Evolutionary conservation across 2,113 vertebrate genomes (phyloP), one percentile per base, ranked within the genome.

Genomic region (Salvelinus fontinalis): DNA sequence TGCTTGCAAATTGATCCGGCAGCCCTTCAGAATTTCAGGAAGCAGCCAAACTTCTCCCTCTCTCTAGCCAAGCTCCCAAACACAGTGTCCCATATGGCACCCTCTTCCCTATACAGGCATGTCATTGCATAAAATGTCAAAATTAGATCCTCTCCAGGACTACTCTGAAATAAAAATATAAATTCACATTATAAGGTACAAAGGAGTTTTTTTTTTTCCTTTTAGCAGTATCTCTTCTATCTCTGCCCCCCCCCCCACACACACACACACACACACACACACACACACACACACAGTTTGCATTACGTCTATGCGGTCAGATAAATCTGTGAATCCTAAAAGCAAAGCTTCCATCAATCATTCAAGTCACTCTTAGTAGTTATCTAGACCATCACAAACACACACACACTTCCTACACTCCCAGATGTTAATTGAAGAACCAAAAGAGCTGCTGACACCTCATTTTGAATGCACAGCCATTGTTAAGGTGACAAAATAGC

Each of bases 401-500:
- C 22, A 8, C 59, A 62, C 59, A 62, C 59, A 62, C 70, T 12
- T 49, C 34, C 34, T 4, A 62, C 31, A 68, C 69, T 44, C 71
- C 57, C 51, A 70, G 71, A 69, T 68, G 79, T 74, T 59, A 79
- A 82, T 60, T 79, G 71, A 85, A 81, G 79, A 75, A 73, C 76
- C 79, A 76, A 67, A 51, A 44, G 79, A 75, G 18, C n/a, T 16
- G 77, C 76, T 80, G 73, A 80, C 80, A 75, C 29, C 79, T 72
- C 79, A 75, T 82, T 62, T 86, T 82, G 80, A 83, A 86, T 88
- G 82, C 82, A 83, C 80, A 84, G 82, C 86, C 78, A 82, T 83
- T 86, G 85, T 81, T 75, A 71, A 86, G 83, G 82, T 85, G 87
- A 88, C 82, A 83, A 83, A 81, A 83, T 86, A 86, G 60, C 79